Evolutionary conservation across 2,797 vertebrate species (phyloP).

Genomic region (Chiloscyllium punctatum): DNA sequence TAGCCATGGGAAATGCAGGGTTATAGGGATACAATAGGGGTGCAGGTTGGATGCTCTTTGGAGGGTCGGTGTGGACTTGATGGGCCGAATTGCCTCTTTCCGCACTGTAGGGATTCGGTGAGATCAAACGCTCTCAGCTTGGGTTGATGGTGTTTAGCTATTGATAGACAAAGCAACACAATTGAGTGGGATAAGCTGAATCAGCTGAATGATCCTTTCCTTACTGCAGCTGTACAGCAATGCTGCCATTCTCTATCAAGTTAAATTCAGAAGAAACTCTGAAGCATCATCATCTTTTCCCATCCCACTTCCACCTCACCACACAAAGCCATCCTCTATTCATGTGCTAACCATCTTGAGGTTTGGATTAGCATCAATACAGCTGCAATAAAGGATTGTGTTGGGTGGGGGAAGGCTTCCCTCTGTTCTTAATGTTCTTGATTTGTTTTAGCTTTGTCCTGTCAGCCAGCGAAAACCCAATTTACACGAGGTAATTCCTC

Average conservation of each 20-base stretch:
- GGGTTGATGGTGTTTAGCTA: neutral
- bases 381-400: neutral
- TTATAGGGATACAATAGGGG: too few relatives aligned
- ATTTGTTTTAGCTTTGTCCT: neutral
- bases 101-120: neutral
- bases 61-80: too few relatives aligned
- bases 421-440: too few relatives aligned
- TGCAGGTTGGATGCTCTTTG: too few relatives aligned
- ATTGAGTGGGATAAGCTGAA: neutral
- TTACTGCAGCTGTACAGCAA: neutral
- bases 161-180: neutral
- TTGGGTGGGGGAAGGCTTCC: neutral
- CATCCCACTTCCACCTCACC: neutral
- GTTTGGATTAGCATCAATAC: neutral
- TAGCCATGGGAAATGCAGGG: too few relatives aligned
- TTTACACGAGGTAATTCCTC: neutral
- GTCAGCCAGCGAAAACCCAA: neutral
- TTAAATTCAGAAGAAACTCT: neutral
- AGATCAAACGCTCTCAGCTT: neutral
- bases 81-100: too few relatives aligned
- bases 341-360: neutral
- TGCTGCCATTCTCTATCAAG: neutral
- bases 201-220: neutral
- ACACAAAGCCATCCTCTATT: neutral
- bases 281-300: neutral